phyloP scores from a whole-genome alignment of 2,888 invertebrate species.

The Tetheella fluctuosa region DNA sequence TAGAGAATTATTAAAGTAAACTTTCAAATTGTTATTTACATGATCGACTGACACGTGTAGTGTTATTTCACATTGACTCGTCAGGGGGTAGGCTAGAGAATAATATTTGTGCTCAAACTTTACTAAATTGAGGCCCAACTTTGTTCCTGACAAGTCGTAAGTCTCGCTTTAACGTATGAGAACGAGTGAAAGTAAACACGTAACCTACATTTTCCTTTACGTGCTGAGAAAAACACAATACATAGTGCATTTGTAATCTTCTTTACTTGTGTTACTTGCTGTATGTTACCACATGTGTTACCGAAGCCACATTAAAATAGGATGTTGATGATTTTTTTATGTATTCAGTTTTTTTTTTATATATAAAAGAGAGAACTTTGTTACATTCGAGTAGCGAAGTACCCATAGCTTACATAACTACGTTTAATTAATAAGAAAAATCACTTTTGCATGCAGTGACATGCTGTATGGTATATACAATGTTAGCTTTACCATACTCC shows the following conservation, averaged over 20 bases:
- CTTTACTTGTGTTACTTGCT: too few relatives aligned
- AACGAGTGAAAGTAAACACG: neutral
- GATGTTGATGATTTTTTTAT: too few relatives aligned
- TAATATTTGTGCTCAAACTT: constrained; percentile 5
- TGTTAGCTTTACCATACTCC: too few relatives aligned
- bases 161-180: neutral
- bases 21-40: constrained; percentile 4
- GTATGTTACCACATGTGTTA: too few relatives aligned
- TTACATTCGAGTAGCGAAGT: too few relatives aligned
- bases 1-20: neutral
- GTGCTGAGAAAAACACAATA: neutral
- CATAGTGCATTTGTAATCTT: neutral
- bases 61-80: neutral
- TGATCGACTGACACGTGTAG: constrained; percentile 4
- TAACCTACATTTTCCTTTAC: neutral
- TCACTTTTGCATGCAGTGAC: too few relatives aligned
- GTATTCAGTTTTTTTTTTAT: too few relatives aligned
- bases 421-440: too few relatives aligned
- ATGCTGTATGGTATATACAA: too few relatives aligned
- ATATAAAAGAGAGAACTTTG: too few relatives aligned
- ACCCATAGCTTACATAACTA: too few relatives aligned
- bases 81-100: constrained; percentile 1
- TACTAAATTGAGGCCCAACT: neutral
- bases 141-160: neutral
- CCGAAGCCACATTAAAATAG: too few relatives aligned